Conservation (phyloP, 2,888 invertebrate species). For the Archaeoteleia sp. region DNA sequence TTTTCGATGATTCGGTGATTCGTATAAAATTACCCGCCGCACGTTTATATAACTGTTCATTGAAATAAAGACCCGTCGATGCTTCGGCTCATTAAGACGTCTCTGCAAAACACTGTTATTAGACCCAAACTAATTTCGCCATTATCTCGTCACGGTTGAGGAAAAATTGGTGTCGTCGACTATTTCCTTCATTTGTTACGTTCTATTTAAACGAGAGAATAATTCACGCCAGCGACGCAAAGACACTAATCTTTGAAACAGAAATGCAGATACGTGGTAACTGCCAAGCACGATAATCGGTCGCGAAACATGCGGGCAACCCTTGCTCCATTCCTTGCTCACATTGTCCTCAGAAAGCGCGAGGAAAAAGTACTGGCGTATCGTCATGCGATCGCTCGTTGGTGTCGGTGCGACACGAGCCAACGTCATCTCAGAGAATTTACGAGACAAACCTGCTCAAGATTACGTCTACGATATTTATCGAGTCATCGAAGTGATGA, state of each 20-base stretch:
- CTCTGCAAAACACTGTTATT: no score
- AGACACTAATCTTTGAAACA: conserved; percentile 55
- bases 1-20: no score
- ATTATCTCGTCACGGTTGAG: no score
- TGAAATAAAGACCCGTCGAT: no score
- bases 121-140: no score
- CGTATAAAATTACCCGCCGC: no score
- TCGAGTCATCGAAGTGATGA: conserved; percentile 31
- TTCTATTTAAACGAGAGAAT: no score
- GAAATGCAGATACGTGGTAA: conserved; percentile 61
- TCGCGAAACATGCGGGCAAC: conserved; percentile 43
- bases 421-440: conserved; percentile 21
- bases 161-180: no score
- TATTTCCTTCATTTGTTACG: no score
- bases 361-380: conserved; percentile 24
- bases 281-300: conserved; percentile 45
- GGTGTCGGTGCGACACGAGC: conserved; percentile 9
- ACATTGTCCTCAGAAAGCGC: conserved; percentile 12
- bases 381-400: conserved; percentile 26
- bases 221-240: no score
- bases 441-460: conserved; percentile 39
- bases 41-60: no score
- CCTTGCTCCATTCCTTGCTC: conserved; percentile 26
- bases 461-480: conserved; percentile 17
- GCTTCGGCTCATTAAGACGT: no score